Percentiles rank a stretch among this genome's conserved stretches.
Conservation (phyloP, 2,888 invertebrate genomes). For the Spisula subtruncata region DNA sequence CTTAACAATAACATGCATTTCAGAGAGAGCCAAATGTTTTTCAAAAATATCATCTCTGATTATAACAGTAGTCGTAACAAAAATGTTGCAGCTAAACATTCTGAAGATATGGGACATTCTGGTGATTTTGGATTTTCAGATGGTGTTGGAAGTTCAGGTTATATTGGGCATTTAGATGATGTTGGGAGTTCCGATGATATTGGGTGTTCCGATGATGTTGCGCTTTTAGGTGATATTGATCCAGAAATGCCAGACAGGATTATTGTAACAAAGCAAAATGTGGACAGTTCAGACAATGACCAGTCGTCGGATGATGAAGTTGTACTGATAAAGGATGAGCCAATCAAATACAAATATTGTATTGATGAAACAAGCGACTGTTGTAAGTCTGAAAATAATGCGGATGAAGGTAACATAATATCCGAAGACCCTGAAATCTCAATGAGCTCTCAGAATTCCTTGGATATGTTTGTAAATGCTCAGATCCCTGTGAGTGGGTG, state of each 20-base stretch:
- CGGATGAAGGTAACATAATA: not conserved
- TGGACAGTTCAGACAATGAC: not conserved
- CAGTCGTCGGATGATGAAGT: not conserved
- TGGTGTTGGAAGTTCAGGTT: no score
- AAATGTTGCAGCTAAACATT: not conserved
- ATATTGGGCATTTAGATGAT: no score
- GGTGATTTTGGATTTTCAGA: not conserved
- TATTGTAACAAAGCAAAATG: not conserved
- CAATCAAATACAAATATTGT: not conserved
- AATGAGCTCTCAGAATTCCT: not conserved
- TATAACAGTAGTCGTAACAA: not conserved
- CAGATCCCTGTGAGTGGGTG: not conserved
- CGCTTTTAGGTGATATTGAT: not conserved
- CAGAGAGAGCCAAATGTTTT: not conserved
- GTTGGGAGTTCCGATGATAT: no score
- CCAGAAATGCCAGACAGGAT: not conserved
- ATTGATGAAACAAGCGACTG: not conserved
- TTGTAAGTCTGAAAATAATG: not conserved
- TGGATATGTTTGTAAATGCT: not conserved
- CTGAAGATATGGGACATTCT: not conserved
- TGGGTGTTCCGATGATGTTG: no score
- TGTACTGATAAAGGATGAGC: not conserved
- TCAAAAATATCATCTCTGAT: not conserved
- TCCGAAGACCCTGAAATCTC: not conserved
- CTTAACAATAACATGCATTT: no score